Evolutionary conservation across 2,113 vertebrate genomes (phyloP), one percentile per base, ranked within the genome.

Genomic region (Empidonax traillii): DNA sequence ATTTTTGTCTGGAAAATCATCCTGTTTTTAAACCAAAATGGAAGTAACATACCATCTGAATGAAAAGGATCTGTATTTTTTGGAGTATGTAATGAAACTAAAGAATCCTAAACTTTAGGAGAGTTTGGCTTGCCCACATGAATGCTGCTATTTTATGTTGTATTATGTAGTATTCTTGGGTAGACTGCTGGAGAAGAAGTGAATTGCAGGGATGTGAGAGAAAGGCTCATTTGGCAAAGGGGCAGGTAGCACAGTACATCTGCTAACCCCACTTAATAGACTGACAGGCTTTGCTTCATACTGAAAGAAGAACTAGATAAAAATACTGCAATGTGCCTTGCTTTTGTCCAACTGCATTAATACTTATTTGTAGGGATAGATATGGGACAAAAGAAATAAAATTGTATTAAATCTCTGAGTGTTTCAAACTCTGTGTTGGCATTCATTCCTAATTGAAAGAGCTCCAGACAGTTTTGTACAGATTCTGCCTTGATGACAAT

Each of bases 401-500:
- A 91, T 74, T 0, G 0, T 62, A 83, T 85, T 95, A 96, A 90
- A 90, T 71, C 67, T 66, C 71, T 27, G 55, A 80, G 47, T 49
- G 30, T 67, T 96, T 90, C 67, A 89, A 74, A 88, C 84, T 95
- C 80, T 28, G 9, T 71, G 33, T 78, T 96, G 87, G 75, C 90
- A 83, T 83, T 93, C 35, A 74, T 77, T 91, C 67, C 20, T 63
- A 93, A 91, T 44, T 94, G 93, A 95, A 93, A 94, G 55, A 59
- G 67, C 74, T 95, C 85, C 93, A 94, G 91, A 87, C 84, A 79
- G 69, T 82, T 93, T 87, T 75, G 77, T 76, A 69, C 74, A 87
- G 89, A 89, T 82, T 89, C 81, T 94, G 80, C 81, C 73, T 91
- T 85, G 84, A 95, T 79, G 31, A 94, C 28, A 92, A 85, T 93